Base-by-base conservation (phyloP, 2,888 invertebrate species). In the Diploptera punctata region DNA sequence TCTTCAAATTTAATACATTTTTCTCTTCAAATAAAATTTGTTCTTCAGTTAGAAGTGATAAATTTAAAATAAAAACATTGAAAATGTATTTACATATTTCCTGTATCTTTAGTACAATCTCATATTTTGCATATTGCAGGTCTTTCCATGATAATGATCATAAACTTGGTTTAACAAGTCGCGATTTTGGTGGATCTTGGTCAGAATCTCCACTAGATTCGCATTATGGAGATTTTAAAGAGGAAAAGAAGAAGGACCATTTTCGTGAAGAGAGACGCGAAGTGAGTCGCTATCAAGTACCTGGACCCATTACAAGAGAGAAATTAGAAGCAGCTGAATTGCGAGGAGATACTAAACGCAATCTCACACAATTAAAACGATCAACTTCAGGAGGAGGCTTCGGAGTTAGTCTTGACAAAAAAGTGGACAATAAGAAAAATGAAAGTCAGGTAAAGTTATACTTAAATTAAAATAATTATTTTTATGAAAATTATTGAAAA, bases 271-370 rank as follows among this genome's bases (percentile, higher is more conserved):
- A 71, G 9, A 57, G 65, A 47, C 43, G 73, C 4, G 73, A 70
- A 47, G 44, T 68, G 9, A 57, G 43, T 18, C 79, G 80, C 26
- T 81, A 86, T 68, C 83, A 84, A 74, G 86, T 87, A n/a, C 87
- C 88, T 0, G 87, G 87, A 19, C 88, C 89, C 1, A 87, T 88
- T 10, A 88, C 88, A 0, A 84, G 87, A 74, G 89, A 89, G 71
- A 86, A 87, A 76, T 82, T 89, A 19, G 88, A 87, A 78, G 87
- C 88, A 0, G 87, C 87, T 49, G 88, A 88, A 71, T 75, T 68
- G 2, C 67, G 74, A 10, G 70, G 79, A 77, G 84, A 75, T 81
- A 79, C 33, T 86, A 86, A 86, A 74, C 81, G 86, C 21, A 85
- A 81, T 76, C 80, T 87, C 71, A 87, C 85, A 3, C 86, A 86